Conservation (phyloP, 2,888 invertebrate species). For the Bimastos eiseni region DNA sequence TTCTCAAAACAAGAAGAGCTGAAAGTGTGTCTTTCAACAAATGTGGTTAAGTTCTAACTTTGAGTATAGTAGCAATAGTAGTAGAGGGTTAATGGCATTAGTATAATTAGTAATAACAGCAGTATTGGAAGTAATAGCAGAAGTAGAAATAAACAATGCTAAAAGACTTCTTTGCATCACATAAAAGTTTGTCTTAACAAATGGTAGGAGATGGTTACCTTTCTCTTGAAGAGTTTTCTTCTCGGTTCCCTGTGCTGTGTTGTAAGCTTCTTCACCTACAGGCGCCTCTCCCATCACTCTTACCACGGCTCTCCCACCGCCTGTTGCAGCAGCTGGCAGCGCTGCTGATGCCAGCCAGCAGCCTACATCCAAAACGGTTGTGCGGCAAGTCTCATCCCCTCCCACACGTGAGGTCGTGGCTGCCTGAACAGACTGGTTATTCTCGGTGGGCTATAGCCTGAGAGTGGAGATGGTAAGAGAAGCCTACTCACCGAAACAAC, state of each 20-base stretch:
- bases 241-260: neutral
- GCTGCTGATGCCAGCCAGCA: neutral
- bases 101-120: neutral
- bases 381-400: neutral
- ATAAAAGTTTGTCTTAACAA: neutral
- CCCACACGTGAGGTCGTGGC: neutral
- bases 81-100: neutral
- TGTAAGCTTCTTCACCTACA: neutral
- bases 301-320: neutral
- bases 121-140: neutral
- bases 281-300: neutral
- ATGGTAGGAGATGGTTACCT: neutral
- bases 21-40: neutral
- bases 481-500: neutral
- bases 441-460: neutral
- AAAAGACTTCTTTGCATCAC: neutral
- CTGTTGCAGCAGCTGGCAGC: neutral
- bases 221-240: neutral
- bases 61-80: neutral
- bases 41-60: neutral
- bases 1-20: neutral
- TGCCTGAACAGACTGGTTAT: no score
- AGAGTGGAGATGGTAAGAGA: neutral
- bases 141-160: neutral
- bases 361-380: neutral